Base-by-base conservation (phyloP, 2,797 vertebrate genomes). In the Allobates femoralis region DNA sequence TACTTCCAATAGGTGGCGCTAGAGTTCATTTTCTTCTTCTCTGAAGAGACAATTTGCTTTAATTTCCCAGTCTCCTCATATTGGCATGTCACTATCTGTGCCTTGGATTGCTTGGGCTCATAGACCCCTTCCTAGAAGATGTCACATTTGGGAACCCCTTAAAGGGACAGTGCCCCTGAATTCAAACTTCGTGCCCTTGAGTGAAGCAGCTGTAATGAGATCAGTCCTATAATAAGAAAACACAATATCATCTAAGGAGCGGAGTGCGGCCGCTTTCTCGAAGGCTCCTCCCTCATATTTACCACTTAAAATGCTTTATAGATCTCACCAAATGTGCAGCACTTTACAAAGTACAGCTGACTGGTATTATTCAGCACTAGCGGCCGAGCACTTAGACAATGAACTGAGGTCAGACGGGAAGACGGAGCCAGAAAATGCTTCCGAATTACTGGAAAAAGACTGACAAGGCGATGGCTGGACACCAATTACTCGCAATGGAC, bases 391-490 rank as follows among this genome's bases (percentile, higher is more conserved):
- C 85, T 86, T 86, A 86, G 85, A 73, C 32, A 86, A 81, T 74
- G 79, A 76, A 53, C 79, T 76, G 30, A 66, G 85, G 85, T 81
- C 58, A 86, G 85, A 86, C 85, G 53, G 85, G 69, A 86, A 76
- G 79, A 60, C 12, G 53, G 53, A 37, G 71, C 56, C 28, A 46
- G 41, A 76, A 37, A 75, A 51, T 76, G 79, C 67, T 81, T 75
- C 85, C 78, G 30, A 81, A 64, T 86, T 86, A 86, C 85, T 66
- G 79, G 79, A 81, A 80, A n/a, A 79, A 76, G 78, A 81, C 67
- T 74, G 77, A 80, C 66, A 73, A 50, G 67, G 12, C 12, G 46
- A 46, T 74, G 67, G 55, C 37, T 51, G 78, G 67, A 75, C 53
- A 86, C 56, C 66, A 80, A 81, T 86, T 86, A 81, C 85, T 32